Evolutionary conservation across 2,797 vertebrate genomes (phyloP).

Genomic region (Malacoraja senta): DNA sequence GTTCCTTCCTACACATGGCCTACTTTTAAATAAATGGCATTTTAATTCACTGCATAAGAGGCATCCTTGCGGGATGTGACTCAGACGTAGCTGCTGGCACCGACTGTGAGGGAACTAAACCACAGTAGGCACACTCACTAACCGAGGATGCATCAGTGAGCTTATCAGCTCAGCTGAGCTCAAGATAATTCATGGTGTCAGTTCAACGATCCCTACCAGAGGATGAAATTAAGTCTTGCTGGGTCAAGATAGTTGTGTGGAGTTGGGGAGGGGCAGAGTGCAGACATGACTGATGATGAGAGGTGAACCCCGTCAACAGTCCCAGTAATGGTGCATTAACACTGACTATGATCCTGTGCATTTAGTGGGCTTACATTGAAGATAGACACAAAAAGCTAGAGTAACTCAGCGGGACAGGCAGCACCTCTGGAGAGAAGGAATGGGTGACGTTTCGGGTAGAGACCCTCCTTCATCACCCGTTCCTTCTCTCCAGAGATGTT

Average conservation of each 20-base stretch:
- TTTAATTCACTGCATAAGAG: background rate
- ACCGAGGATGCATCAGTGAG: background rate
- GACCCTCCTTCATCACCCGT: too few relatives aligned
- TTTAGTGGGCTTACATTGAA: background rate
- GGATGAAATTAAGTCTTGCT: background rate
- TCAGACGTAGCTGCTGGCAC: background rate
- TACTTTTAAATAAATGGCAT: background rate
- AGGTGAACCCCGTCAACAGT: background rate
- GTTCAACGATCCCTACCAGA: background rate
- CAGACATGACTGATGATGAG: background rate
- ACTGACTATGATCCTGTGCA: background rate
- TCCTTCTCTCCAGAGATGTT: too few relatives aligned
- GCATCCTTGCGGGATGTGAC: background rate
- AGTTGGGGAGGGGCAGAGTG: background rate
- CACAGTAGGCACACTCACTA: background rate
- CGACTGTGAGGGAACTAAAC: background rate
- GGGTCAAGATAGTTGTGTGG: background rate
- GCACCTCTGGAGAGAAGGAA: too few relatives aligned
- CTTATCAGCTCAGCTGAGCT: background rate
- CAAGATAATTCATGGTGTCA: background rate
- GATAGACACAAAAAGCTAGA: too few relatives aligned
- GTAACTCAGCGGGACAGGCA: too few relatives aligned
- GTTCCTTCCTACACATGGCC: too few relatives aligned
- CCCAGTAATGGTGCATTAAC: background rate
- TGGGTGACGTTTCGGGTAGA: too few relatives aligned